Percentiles rank a stretch among this genome's conserved stretches.
Evolutionary conservation across 2,113 vertebrate genomes (phyloP).

Genomic region (Fukomys damarensis): DNA sequence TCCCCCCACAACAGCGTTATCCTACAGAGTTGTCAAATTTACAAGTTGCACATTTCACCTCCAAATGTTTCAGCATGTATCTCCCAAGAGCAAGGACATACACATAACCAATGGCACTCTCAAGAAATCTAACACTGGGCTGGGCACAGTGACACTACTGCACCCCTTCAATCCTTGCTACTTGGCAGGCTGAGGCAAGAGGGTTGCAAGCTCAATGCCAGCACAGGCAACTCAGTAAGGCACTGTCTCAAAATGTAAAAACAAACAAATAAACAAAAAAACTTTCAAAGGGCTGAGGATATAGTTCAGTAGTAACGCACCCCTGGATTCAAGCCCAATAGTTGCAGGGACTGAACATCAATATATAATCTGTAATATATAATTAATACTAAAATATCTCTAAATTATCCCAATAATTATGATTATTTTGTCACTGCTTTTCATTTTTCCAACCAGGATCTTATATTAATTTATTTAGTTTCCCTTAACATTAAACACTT

Average conservation of each 20-base stretch:
- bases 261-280: no score
- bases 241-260: neutral
- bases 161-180: neutral
- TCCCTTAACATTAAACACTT: neutral
- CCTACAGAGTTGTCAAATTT: neutral
- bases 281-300: neutral
- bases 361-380: neutral
- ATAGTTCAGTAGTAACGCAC: neutral
- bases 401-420: neutral
- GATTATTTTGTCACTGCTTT: neutral
- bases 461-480: neutral
- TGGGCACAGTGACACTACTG: neutral
- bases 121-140: neutral
- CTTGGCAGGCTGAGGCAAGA: neutral
- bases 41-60: neutral
- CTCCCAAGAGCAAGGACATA: neutral
- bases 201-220: neutral
- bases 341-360: neutral
- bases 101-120: neutral
- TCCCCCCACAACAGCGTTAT: neutral
- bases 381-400: neutral
- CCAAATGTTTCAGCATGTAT: neutral
- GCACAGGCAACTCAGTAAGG: neutral
- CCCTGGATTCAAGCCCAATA: neutral
- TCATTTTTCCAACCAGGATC: neutral